A percentile compares a stretch with the other conserved stretches of the same genome.
phyloP scores from a whole-genome alignment of 2,888 invertebrate genomes.

The Perizoma flavofasciatum region DNA sequence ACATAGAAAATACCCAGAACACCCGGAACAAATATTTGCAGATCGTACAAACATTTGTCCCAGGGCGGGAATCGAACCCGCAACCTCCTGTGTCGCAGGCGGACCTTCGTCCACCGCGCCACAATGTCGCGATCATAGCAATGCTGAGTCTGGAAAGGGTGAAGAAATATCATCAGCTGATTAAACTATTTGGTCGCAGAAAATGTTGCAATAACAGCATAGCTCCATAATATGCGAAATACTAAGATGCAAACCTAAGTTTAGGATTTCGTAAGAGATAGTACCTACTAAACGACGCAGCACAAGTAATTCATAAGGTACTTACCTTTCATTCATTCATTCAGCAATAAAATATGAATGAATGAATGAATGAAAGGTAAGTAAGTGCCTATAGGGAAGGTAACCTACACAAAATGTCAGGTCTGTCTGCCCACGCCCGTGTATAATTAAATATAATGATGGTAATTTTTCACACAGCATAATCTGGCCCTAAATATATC shows the following conservation, averaged over 20 bases:
- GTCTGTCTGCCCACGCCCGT: neutral
- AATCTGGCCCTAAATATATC: too few species aligned
- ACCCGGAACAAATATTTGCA: too few species aligned
- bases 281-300: conserved; percentile 9
- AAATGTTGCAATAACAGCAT: neutral
- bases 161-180: conserved; percentile 17
- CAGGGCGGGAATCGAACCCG: too few species aligned
- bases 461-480: neutral
- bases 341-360: too few species aligned
- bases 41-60: too few species aligned
- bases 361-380: too few species aligned
- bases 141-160: conserved; percentile 5
- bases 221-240: conserved; percentile 6
- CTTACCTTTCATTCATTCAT: too few species aligned
- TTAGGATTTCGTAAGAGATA: conserved; percentile 4
- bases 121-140: conserved; percentile 11
- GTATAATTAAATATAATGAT: conserved; percentile 1
- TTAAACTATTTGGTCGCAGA: conserved; percentile 11
- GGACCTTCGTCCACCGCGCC: too few species aligned
- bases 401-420: conserved; percentile 8
- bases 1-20: too few species aligned
- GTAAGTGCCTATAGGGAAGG: too few species aligned
- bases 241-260: neutral
- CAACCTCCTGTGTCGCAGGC: too few species aligned
- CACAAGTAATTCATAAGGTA: conserved; percentile 13